Conservation (phyloP, 2,888 invertebrate species). For the Cataglyphis livida region DNA sequence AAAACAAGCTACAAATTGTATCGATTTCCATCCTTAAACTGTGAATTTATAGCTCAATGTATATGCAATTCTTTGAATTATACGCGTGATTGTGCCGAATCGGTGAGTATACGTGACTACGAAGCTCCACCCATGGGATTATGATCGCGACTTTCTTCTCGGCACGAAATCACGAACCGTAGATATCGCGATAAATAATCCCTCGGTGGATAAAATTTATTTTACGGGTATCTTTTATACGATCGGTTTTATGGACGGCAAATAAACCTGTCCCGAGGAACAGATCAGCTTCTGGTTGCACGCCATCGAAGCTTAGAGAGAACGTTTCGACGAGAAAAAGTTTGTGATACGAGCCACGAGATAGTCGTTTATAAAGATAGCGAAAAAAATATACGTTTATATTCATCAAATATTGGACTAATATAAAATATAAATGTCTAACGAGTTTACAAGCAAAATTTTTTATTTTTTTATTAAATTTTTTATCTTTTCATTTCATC, state of each 20-base stretch:
- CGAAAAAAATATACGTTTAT: background rate
- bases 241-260: slow-evolving; percentile 37
- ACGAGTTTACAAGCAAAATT: background rate
- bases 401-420: background rate
- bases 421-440: too few species aligned
- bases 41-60: slow-evolving; percentile 15
- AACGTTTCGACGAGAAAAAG: background rate
- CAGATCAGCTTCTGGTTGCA: slow-evolving; percentile 28
- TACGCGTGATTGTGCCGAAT: slow-evolving; percentile 5
- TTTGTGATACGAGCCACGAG: background rate
- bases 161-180: slow-evolving; percentile 33
- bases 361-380: slow-evolving; percentile 9
- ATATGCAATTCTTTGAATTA: slow-evolving; percentile 23
- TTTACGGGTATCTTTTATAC: slow-evolving; percentile 28
- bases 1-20: slow-evolving; percentile 21
- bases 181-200: slow-evolving; percentile 49
- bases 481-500: background rate
- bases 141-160: slow-evolving; percentile 13
- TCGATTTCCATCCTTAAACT: slow-evolving; percentile 11
- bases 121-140: slow-evolving; percentile 28
- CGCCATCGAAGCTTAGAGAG: background rate
- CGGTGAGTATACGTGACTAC: slow-evolving; percentile 11
- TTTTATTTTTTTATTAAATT: too few species aligned
- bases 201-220: slow-evolving; percentile 34
- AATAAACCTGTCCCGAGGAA: slow-evolving; percentile 21